phyloP scores from a whole-genome alignment of 2,888 invertebrate species.

The Lasioglossum malachurum region DNA sequence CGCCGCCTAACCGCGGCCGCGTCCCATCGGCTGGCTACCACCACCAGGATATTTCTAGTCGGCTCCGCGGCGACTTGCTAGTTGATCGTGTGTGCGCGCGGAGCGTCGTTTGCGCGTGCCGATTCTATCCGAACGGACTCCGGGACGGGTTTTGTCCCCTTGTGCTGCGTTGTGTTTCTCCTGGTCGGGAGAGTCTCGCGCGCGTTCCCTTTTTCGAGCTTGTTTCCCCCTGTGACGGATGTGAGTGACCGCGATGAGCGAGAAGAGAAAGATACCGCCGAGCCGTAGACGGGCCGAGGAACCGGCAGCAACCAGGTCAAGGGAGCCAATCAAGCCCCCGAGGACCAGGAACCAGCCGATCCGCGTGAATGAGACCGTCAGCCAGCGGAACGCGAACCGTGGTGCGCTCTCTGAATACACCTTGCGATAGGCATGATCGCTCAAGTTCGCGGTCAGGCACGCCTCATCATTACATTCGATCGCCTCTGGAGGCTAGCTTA shows the following conservation, averaged over 20 bases:
- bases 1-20: constrained; percentile 47
- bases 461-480: background rate
- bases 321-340: constrained; percentile 70
- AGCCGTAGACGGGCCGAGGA: constrained; percentile 69
- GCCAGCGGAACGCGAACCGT: constrained; percentile 47
- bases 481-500: background rate
- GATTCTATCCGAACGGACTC: background rate
- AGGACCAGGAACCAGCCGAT: constrained; percentile 53
- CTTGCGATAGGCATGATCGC: background rate
- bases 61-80: constrained; percentile 65
- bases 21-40: constrained; percentile 52
- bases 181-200: background rate
- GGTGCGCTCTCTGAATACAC: constrained; percentile 58
- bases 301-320: constrained; percentile 51
- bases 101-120: constrained; percentile 50
- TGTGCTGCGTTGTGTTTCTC: background rate
- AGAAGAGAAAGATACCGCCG: constrained; percentile 65
- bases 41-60: constrained; percentile 72
- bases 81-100: constrained; percentile 53
- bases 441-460: background rate
- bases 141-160: background rate
- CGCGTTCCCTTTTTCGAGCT: background rate
- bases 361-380: constrained; percentile 69
- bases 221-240: constrained; percentile 41
- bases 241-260: constrained; percentile 73